phyloP scores from a whole-genome alignment of 2,113 vertebrate genomes.

The Grus americana region DNA sequence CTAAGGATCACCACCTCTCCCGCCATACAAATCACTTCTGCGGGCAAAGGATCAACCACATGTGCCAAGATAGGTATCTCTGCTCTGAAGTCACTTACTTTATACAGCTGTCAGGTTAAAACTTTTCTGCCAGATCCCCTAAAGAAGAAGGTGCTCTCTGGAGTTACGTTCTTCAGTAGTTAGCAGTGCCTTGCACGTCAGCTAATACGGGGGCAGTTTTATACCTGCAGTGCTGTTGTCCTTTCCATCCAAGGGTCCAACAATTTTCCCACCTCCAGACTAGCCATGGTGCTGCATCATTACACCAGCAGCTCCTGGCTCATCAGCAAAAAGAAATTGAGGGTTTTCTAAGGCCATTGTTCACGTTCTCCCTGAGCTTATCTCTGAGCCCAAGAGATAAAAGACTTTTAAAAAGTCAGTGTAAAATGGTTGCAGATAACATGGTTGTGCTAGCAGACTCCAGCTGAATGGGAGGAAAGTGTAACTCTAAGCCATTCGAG shows the following conservation, averaged over 20 bases:
- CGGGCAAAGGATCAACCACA: not conserved
- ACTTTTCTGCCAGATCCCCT: not conserved
- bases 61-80: not conserved
- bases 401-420: not conserved
- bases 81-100: not conserved
- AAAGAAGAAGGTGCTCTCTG: not conserved
- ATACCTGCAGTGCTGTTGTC: not conserved
- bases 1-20: not conserved
- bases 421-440: not conserved
- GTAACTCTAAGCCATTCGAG: not conserved
- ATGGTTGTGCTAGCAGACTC: not conserved
- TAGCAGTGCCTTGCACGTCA: not conserved
- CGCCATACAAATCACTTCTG: not conserved
- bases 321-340: not conserved
- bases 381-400: not conserved
- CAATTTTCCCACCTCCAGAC: not conserved
- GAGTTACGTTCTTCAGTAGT: not conserved
- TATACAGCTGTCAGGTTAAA: not conserved
- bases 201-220: not conserved
- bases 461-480: not conserved
- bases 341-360: not conserved
- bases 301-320: not conserved
- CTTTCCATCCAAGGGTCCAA: not conserved
- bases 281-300: not conserved
- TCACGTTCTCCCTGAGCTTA: not conserved